Base-by-base conservation (phyloP, 2,888 invertebrate species). In the Thecophora atra region DNA sequence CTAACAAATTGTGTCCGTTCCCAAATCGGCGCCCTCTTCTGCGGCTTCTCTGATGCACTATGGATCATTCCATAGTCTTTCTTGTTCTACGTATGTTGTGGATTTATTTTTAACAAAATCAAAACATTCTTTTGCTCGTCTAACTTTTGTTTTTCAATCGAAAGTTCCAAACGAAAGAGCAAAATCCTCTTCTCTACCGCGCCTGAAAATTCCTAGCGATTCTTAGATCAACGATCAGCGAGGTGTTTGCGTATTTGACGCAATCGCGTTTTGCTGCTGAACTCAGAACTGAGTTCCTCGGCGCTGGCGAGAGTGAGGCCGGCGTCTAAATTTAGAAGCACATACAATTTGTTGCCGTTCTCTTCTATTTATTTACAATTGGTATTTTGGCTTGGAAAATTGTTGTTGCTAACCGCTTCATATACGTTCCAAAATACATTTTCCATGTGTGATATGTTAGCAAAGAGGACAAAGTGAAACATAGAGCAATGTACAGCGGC, bases 61-160 rank as follows among this genome's bases (percentile, higher is more conserved):
- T 69, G 69, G 44, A 69, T 65, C n/a, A 30, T 69, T 51, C 51
- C 51, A 30, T 28, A 15, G 17, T 47, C 30, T 44, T 8, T 37
- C 11, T 24, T 64, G 30, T 63, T 37, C 11, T 2, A 37, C 37
- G 2, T 37, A 37, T 11, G 37, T 37, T 8, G 1, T 37, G 66
- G 60, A 51, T 72, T 74, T 74, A 74, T 74, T 72, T 74, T 70
- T 72, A 71, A 72, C 70, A 26, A 56, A n/a, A 71, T 68, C 70
- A 26, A 47, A n/a, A 60, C 64, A 52, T 26, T 30, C 70, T 70
- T 69, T 58, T 58, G 42, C 37, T 63, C 62, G 30, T 54, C 44
- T 15, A n/a, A 19, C 51, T 51, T 62, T 21, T 47, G 51, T 47
- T 62, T 63, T 21, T 42, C n/a, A 2, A 15, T 58, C 30, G 42